These are phyloP conservation scores for Pionites leucogaster DNA, from an alignment of 2,113 vertebrate genomes.

Conservation along the genomic window DNA sequence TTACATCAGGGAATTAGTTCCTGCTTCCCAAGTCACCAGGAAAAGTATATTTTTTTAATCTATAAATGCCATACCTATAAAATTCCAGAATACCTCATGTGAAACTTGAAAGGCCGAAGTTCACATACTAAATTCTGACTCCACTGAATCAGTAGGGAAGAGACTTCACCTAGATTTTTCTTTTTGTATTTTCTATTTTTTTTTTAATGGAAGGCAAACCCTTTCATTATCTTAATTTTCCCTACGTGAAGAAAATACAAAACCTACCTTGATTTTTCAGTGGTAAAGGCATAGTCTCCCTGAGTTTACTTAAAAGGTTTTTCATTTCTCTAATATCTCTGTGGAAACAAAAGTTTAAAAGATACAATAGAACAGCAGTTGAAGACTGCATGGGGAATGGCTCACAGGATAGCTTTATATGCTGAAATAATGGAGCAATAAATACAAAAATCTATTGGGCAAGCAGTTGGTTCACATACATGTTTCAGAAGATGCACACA, in stretches of 20 bases:
- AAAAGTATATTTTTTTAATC: background rate
- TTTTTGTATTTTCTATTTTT: background rate
- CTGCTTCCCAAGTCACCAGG: background rate
- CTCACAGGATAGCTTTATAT: background rate
- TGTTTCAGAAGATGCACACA: background rate
- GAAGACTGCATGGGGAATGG: background rate
- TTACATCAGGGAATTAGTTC: background rate
- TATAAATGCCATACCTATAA: background rate
- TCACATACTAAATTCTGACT: background rate
- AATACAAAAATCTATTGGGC: background rate
- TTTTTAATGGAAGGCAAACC: background rate
- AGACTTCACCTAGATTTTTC: background rate
- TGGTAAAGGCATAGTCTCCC: constrained; percentile 99
- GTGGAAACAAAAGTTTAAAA: constrained; percentile 60
- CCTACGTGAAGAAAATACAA: constrained; percentile 1
- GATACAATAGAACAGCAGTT: background rate
- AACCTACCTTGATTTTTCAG: constrained; percentile 96
- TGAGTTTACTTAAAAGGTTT: constrained; percentile 99
- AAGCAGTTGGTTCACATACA: background rate
- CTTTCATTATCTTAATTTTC: background rate
- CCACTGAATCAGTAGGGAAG: background rate
- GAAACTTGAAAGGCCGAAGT: background rate
- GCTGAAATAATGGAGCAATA: background rate
- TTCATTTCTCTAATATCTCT: constrained; percentile 99
- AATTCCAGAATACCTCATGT: background rate